Evolutionary conservation across 1,140 invertebrate genomes (phyloP).

Genomic region (Cylas formicarius): DNA sequence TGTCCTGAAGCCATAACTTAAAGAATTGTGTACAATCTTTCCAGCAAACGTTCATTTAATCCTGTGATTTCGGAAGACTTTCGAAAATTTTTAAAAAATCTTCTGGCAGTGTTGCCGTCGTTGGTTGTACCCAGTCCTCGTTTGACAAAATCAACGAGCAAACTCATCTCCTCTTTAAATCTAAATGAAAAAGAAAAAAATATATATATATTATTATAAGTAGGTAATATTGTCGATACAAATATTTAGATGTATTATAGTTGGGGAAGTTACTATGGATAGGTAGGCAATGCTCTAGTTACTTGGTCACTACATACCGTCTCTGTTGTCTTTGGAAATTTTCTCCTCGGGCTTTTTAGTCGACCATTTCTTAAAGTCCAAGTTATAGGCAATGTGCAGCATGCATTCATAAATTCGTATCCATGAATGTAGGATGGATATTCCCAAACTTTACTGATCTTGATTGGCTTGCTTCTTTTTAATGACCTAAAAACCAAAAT

Average conservation of each 20-base stretch:
- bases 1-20: constrained; percentile 29
- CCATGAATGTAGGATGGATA: constrained; percentile 2
- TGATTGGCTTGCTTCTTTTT: neutral
- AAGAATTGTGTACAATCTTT: too few species aligned
- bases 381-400: neutral
- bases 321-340: neutral
- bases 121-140: constrained; percentile 23
- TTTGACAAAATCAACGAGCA: constrained; percentile 25
- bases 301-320: too few species aligned
- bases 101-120: constrained; percentile 27
- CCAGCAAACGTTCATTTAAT: neutral
- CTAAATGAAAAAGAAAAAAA: too few species aligned
- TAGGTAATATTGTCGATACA: too few species aligned
- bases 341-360: neutral
- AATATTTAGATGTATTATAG: too few species aligned
- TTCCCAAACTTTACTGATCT: neutral
- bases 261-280: too few species aligned
- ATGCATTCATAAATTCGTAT: constrained; percentile 5
- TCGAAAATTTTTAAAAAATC: constrained; percentile 21
- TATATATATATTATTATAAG: too few species aligned
- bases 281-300: too few species aligned
- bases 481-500: too few species aligned
- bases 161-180: too few species aligned
- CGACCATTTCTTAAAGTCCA: neutral
- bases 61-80: neutral